Percentiles rank a stretch among this genome's conserved stretches.
These are phyloP conservation scores for Misgurnus mizolepis DNA, from an alignment of 2,113 vertebrate genomes.

Conservation along the genomic window DNA sequence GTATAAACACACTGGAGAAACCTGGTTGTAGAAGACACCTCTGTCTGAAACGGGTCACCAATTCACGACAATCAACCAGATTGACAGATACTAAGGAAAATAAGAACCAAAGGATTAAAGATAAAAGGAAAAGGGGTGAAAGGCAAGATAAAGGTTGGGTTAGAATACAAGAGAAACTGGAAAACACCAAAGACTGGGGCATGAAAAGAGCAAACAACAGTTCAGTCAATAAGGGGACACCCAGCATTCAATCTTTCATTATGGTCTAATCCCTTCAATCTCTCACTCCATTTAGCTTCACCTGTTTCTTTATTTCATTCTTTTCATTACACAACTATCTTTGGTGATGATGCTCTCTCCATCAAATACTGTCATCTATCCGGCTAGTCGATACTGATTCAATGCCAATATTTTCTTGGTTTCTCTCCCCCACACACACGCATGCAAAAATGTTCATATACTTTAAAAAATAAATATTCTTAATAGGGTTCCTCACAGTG, in stretches of 20 bases:
- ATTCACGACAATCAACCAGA: constrained; percentile 27
- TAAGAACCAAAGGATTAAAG: not conserved
- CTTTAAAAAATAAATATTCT: too few relatives aligned
- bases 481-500: too few relatives aligned
- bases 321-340: not conserved
- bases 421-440: too few relatives aligned
- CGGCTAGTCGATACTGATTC: too few relatives aligned
- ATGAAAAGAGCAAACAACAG: not conserved
- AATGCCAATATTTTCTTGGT: too few relatives aligned
- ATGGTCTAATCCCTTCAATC: not conserved
- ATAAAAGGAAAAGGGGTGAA: not conserved
- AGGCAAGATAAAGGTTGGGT: not conserved
- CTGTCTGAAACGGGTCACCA: constrained; percentile 32
- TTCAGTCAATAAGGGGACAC: constrained; percentile 35
- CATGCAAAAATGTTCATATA: too few relatives aligned
- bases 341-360: not conserved
- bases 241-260: not conserved
- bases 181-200: not conserved
- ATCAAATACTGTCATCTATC: too few relatives aligned
- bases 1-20: not conserved
- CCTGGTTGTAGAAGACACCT: constrained; percentile 9
- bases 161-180: not conserved
- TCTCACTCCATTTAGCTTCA: not conserved
- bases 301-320: constrained; percentile 7
- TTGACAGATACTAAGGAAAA: constrained; percentile 15